A percentile compares a stretch with the other conserved stretches of the same genome.
Conservation (phyloP, 2,113 vertebrate genomes). For the Clinocottus analis region DNA sequence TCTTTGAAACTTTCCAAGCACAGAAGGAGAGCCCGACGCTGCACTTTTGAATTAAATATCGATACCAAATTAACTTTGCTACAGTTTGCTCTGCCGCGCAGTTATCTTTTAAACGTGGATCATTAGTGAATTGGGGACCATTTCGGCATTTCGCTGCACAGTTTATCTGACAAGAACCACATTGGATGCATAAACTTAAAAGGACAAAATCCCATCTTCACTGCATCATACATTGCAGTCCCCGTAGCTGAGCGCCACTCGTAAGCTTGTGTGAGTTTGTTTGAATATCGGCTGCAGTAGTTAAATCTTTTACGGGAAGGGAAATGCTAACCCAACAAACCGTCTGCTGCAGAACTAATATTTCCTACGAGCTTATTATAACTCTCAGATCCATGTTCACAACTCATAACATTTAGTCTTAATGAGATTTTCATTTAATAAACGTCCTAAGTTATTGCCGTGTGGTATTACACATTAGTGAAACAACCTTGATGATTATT, state of each 20-base stretch:
- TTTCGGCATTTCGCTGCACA: neutral
- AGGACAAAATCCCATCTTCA: neutral
- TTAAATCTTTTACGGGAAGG: conserved; percentile 1
- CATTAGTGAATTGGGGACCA: neutral
- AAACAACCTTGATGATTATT: conserved; percentile 23
- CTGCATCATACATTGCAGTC: neutral
- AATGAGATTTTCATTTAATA: conserved; percentile 48
- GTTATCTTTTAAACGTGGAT: neutral
- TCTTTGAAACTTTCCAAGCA: conserved; percentile 14
- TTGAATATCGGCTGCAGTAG: neutral
- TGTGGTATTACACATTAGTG: conserved; percentile 25
- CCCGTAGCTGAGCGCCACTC: neutral
- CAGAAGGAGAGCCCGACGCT: neutral
- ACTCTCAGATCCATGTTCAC: conserved; percentile 20
- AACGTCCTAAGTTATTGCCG: conserved; percentile 10
- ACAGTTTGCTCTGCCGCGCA: neutral
- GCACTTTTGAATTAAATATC: conserved; percentile 22
- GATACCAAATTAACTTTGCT: conserved; percentile 12
- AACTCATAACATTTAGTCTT: conserved; percentile 14
- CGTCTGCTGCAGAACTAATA: conserved; percentile 8
- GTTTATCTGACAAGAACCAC: conserved; percentile 11
- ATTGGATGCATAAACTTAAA: neutral
- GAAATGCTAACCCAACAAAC: conserved; percentile 12
- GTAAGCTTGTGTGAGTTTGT: neutral
- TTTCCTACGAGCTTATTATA: conserved; percentile 38